phyloP scores from a whole-genome alignment of 2,113 vertebrate genomes.

The Cyanistes caeruleus region DNA sequence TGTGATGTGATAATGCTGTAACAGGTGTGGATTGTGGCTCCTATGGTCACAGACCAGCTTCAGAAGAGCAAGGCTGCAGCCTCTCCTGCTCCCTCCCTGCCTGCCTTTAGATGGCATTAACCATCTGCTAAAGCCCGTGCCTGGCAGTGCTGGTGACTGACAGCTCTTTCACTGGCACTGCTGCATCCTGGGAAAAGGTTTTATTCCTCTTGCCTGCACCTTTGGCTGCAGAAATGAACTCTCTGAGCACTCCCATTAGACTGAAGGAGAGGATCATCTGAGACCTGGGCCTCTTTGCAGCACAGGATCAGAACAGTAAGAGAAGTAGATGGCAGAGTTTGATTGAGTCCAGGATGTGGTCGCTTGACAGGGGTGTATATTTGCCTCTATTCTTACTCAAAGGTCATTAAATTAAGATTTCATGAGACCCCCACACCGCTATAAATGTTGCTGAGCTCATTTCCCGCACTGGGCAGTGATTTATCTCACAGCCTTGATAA shows the following conservation, averaged over 20 bases:
- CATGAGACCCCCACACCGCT: constrained; percentile 42
- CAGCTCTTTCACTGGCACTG: background rate
- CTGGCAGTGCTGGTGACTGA: background rate
- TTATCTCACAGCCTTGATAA: constrained; percentile 30
- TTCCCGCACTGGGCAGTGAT: constrained; percentile 1
- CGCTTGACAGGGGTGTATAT: background rate
- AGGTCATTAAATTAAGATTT: constrained; percentile 54
- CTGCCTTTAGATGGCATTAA: background rate
- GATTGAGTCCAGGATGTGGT: background rate
- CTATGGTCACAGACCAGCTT: background rate
- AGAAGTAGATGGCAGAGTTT: background rate
- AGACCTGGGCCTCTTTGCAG: background rate
- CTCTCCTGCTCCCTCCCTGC: background rate
- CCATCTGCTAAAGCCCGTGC: background rate
- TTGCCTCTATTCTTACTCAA: constrained; percentile 44
- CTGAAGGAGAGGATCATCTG: background rate
- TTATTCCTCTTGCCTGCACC: background rate
- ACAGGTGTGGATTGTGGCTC: background rate
- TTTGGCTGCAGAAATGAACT: background rate
- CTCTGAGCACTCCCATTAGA: background rate
- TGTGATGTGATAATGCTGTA: background rate
- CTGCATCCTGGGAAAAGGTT: background rate
- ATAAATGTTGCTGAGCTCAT: constrained; percentile 48
- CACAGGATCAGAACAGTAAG: background rate
- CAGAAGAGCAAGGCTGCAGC: background rate